Conservation (phyloP, 64 coral and sea anemone genomes). For the Orbicella faveolata region DNA sequence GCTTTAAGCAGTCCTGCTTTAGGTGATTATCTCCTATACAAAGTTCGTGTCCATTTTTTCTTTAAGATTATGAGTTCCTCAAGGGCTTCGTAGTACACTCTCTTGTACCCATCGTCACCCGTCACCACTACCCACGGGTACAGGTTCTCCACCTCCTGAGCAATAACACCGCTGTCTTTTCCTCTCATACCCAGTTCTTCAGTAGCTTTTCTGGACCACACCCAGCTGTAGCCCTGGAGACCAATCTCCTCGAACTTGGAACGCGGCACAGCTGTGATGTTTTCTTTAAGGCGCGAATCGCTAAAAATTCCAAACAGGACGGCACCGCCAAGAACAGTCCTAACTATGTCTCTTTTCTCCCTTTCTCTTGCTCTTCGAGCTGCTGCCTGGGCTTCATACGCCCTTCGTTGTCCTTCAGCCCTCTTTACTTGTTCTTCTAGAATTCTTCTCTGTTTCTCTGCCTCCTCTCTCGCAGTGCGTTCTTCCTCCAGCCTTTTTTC, state of each 20-base stretch:
- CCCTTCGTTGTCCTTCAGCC: not conserved
- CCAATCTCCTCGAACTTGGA: slow-evolving; percentile 41
- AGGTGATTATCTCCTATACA: too few species aligned
- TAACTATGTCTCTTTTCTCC: slow-evolving; percentile 5
- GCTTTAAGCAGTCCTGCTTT: too few species aligned
- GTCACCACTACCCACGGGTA: slow-evolving; percentile 14
- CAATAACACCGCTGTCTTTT: slow-evolving; percentile 20
- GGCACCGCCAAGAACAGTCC: not conserved
- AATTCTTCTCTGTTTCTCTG: not conserved
- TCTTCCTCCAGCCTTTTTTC: slow-evolving; percentile 27
- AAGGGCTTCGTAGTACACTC: slow-evolving; percentile 30
- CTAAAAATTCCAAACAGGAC: not conserved
- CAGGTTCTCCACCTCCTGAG: slow-evolving; percentile 39
- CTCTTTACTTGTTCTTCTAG: slow-evolving; percentile 6
- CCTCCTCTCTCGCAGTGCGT: slow-evolving; percentile 1
- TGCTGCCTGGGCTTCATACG: too few species aligned
- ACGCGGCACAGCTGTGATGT: slow-evolving; percentile 31
- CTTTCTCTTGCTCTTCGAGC: not conserved
- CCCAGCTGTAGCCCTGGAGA: slow-evolving; percentile 30
- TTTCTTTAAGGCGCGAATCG: slow-evolving; percentile 32
- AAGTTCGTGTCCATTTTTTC: not conserved
- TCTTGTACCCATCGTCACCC: slow-evolving; percentile 25
- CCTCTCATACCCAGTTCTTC: slow-evolving; percentile 21
- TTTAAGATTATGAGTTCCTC: not conserved
- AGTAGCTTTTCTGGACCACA: slow-evolving; percentile 19